Conservation (phyloP, 2,797 vertebrate genomes). For the Platyrinchus mystaceus region DNA sequence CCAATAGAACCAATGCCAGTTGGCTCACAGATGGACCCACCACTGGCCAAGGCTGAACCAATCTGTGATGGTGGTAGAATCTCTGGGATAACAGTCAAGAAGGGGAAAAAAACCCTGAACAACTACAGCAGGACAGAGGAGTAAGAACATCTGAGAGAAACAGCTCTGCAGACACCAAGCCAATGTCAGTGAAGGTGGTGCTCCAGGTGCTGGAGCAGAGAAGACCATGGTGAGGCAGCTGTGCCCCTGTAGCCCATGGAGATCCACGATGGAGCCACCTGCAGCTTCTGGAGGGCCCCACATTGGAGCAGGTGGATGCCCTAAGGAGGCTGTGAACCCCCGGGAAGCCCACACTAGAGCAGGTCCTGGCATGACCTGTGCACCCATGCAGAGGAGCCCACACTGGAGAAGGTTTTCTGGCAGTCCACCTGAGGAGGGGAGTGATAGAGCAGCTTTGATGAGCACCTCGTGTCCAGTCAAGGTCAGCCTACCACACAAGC, state of each 20-base stretch:
- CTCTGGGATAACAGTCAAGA: too few species aligned
- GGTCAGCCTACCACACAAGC: neutral
- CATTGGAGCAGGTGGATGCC: rapidly evolving
- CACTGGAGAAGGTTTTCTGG: neutral
- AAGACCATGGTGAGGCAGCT: neutral
- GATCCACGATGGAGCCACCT: neutral
- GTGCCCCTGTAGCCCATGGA: neutral
- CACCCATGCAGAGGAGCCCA: neutral
- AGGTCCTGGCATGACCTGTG: neutral
- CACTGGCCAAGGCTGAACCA: neutral
- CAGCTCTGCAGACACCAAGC: neutral
- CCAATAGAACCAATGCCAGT: rapidly evolving
- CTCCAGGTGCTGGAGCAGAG: neutral
- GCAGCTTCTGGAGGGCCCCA: neutral
- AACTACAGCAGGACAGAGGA: neutral
- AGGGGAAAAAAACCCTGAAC: too few species aligned
- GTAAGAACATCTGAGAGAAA: neutral
- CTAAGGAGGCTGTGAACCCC: neutral
- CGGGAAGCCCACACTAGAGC: neutral
- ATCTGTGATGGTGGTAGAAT: rapidly evolving
- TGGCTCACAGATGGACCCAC: neutral
- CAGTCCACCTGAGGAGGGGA: neutral
- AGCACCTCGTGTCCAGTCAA: neutral
- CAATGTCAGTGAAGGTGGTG: neutral
- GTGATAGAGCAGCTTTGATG: neutral